These are phyloP conservation scores for Standfussiana lucernea DNA, from an alignment of 2,888 invertebrate genomes.

Conservation along the genomic window DNA sequence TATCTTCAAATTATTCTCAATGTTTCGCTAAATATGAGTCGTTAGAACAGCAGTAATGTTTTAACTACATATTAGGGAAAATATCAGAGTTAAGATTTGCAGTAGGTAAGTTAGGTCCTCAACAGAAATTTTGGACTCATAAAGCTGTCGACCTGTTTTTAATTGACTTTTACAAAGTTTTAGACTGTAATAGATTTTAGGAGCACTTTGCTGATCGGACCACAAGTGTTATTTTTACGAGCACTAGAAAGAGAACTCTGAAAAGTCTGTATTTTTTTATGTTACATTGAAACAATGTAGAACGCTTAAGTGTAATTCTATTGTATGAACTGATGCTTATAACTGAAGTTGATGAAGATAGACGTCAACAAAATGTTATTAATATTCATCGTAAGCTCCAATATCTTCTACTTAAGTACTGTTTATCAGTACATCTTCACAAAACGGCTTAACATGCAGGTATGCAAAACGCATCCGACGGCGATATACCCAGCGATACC, in stretches of 20 bases:
- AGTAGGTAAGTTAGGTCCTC: background rate
- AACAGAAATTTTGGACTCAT: background rate
- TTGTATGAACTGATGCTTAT: background rate
- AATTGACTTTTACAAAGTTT: background rate
- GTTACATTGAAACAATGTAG: background rate
- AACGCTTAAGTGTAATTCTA: background rate
- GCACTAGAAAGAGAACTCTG: background rate
- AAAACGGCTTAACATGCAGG: conserved; percentile 41
- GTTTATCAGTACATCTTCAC: conserved; percentile 43
- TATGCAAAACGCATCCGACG: conserved; percentile 44
- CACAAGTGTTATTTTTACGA: conserved; percentile 8
- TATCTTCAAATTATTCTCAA: background rate
- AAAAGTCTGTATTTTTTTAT: background rate
- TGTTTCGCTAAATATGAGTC: background rate
- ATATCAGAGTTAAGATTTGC: background rate
- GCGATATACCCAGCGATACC: conserved; percentile 33
- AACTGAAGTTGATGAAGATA: background rate
- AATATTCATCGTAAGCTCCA: background rate
- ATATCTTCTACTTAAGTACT: conserved; percentile 1
- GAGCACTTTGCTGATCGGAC: conserved; percentile 10
- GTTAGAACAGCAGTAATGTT: background rate
- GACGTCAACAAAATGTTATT: background rate
- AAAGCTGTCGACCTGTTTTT: background rate
- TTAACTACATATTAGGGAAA: background rate
- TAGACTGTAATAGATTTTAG: background rate